Base-by-base conservation (phyloP, 2,888 invertebrate genomes). In the Schizotus pectinicornis region DNA sequence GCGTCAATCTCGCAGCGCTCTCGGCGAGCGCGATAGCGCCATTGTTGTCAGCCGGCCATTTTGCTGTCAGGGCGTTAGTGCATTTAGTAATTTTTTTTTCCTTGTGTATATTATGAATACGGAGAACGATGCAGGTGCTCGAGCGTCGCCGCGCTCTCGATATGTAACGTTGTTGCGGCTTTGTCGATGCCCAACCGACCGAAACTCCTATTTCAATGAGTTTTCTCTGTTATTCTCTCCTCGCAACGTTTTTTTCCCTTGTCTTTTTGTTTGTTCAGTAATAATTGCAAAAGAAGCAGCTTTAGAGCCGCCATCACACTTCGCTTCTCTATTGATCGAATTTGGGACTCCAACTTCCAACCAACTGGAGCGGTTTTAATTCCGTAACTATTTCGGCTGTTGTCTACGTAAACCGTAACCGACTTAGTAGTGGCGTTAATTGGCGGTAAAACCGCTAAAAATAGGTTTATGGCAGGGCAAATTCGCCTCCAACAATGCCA, bases 101-200 rank as follows among this genome's bases (percentile, higher is more conserved):
- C 55, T 55, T 42, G 30, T 33, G 48, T 54, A 59, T 55, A 59
- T 56, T 56, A 56, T 59, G 41, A 46, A 37, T 57, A 58, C 51
- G 47, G 50, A 45, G 46, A 61, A 38, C 41, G 43, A 32, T 46
- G 50, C 61, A 61, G 61, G 61, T 61, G 61, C 43, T 38, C 48
- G 37, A 41, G 38, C 37, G 37, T 22, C 2, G 37, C 31, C 2
- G 33, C 53, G 49, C 53, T 22, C 5, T 22, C 22, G 22, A 22
- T 22, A 22, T 22, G 22, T 22, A 22, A 45, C 53, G 55, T 51
- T 49, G 61, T 46, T 49, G 61, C 45, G 36, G 58, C 59, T 58
- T 62, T 62, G 59, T 62, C 47, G 42, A 39, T 22, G 49, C 33
- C 32, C 62, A 53, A 13, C 59, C 59, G 50, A 62, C 59, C 59